Conservation (phyloP, 2,113 vertebrate genomes). For the Syngnathoides biaculeatus region DNA sequence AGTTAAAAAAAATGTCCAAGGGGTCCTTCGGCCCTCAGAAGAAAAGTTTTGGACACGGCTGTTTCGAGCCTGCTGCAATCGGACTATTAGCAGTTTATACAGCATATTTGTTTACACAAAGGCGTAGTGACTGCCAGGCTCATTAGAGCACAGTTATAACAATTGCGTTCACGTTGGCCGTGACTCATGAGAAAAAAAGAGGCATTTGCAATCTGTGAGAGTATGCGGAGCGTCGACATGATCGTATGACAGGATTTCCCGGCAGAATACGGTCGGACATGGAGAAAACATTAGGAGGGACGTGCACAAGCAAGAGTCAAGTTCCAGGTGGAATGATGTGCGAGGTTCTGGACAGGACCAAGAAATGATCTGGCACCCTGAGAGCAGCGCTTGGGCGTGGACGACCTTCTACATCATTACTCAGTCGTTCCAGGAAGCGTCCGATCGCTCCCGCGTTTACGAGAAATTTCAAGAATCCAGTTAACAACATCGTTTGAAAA, state of each 20-base stretch:
- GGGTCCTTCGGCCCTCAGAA: background rate
- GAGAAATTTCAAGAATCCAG: constrained; percentile 10
- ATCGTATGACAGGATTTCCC: constrained; percentile 42
- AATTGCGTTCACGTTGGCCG: constrained; percentile 6
- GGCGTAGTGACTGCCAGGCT: background rate
- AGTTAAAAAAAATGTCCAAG: background rate
- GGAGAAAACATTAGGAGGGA: constrained; percentile 39
- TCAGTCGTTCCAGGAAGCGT: constrained; percentile 32
- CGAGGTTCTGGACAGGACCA: constrained; percentile 16
- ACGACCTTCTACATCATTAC: constrained; percentile 12
- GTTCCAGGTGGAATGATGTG: constrained; percentile 32
- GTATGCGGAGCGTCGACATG: constrained; percentile 30
- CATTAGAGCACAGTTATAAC: constrained; percentile 9
- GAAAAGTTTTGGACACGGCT: background rate
- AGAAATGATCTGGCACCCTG: constrained; percentile 7
- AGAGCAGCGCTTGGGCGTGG: constrained; percentile 7
- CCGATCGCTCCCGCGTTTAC: background rate
- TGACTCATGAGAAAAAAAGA: constrained; percentile 18
- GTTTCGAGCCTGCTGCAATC: background rate
- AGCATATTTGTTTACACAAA: constrained; percentile 4
- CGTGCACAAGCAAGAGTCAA: constrained; percentile 21
- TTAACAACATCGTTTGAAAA: background rate
- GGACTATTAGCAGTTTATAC: background rate
- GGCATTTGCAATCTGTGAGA: constrained; percentile 19
- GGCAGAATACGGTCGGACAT: constrained; percentile 28